Percentiles rank a stretch among this genome's conserved stretches.
These are phyloP conservation scores for Neotoxoptera formosana DNA, from an alignment of 1,140 invertebrate genomes.

Conservation along the genomic window DNA sequence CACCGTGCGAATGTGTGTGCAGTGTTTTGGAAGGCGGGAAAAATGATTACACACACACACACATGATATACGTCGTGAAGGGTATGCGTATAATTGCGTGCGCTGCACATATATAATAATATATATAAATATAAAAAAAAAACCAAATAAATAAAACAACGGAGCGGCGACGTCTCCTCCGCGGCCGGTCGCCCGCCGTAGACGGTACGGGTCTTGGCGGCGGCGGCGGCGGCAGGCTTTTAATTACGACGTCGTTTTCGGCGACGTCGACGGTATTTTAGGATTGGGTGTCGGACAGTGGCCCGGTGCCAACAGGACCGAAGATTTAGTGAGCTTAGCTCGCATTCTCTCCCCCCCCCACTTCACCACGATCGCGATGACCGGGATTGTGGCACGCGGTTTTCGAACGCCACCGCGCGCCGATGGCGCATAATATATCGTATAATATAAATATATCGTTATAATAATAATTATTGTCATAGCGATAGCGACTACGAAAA, in stretches of 20 bases:
- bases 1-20: neutral
- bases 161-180: neutral
- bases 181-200: neutral
- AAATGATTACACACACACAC: neutral
- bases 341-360: neutral
- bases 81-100: constrained; percentile 3
- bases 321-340: constrained; percentile 45
- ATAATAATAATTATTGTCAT: neutral
- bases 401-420: neutral
- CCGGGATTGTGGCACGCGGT: neutral
- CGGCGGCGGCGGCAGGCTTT: no score
- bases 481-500: neutral
- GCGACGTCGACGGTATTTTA: constrained; percentile 57
- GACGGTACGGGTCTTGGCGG: neutral
- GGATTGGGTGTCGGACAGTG: constrained; percentile 56
- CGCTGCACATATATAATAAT: neutral
- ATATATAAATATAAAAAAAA: neutral
- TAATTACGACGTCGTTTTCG: constrained; percentile 58
- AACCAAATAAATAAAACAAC: constrained; percentile 40
- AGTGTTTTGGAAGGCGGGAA: constrained; percentile 38
- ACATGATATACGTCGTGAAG: neutral
- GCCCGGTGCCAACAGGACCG: constrained; percentile 47
- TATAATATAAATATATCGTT: neutral
- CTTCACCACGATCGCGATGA: neutral
- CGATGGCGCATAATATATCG: neutral